Base-by-base conservation (phyloP, 2,888 invertebrate species). In the Autographa gamma region DNA sequence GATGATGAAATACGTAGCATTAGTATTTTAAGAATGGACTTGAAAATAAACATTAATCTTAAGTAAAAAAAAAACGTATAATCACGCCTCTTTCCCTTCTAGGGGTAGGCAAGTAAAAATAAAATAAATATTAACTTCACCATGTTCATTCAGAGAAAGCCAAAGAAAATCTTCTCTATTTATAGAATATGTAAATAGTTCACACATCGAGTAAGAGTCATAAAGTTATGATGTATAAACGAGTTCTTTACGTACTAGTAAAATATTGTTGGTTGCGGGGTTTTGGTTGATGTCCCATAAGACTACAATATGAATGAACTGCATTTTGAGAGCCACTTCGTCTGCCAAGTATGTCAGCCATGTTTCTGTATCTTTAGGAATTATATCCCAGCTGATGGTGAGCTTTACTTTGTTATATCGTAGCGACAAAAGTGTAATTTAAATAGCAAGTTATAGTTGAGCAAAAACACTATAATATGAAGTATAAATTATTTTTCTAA, bases 301-400 rank as follows among this genome's bases (percentile, higher is more conserved):
- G 31, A 31, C 1, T 25, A n/a, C 13, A 48, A 67, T 59, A 75
- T 6, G 9, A 65, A 76, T 72, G 13, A 32, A 6, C 11, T n/a
- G 52, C 41, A 65, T 41, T 16, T 67, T 76, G 38, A 60, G 65
- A 60, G 34, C 16, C 41, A 60, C 65, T 60, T 66, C 58, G 11
- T 1, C 13, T 63, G 60, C 31, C 65, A 59, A 72, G n/a, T 43
- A 1, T 54, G 48, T 18, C 63, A n/a, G 25, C 63, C 60, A 62
- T 25, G 19, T 8, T 64, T 9, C 13, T 63, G 13, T 31, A 31
- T 54, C 62, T 38, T 48, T 59, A 76, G n/a, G 4, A 48, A n/a
- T 38, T 38, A 48, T 48, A 48, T n/a, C 43, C 16, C 16, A 48
- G 5, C n/a, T 48, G n/a, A 48, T 48, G 5, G 16, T 18, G 58